These are phyloP conservation scores for Bombus ignitus DNA, from an alignment of 1,140 invertebrate species.

Conservation along the genomic window DNA sequence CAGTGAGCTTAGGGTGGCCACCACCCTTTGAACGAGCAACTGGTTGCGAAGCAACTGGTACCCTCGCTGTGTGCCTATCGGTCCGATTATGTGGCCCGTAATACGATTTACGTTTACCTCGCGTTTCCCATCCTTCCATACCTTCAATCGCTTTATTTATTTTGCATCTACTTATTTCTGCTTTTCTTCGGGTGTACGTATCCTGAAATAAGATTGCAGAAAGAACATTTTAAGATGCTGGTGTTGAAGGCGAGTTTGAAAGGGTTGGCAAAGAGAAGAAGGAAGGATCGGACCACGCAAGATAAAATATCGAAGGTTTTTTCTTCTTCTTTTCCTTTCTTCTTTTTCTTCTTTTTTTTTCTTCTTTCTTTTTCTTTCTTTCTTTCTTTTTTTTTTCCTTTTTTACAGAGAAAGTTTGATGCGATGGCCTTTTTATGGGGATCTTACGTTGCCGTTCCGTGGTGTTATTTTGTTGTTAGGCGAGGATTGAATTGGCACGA, in stretches of 20 bases:
- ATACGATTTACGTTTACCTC: constrained; percentile 32
- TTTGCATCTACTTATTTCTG: background rate
- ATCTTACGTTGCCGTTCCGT: background rate
- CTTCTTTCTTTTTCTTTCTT: too few species aligned
- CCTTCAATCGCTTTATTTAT: background rate
- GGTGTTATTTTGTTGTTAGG: background rate
- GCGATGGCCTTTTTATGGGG: background rate
- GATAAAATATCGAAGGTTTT: background rate
- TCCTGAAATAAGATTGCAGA: background rate
- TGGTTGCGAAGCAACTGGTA: constrained; percentile 76
- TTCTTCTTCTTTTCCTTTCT: too few species aligned
- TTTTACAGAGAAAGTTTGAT: background rate
- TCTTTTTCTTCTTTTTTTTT: too few species aligned
- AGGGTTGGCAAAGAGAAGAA: background rate
- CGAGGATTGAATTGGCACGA: background rate
- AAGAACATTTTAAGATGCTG: background rate
- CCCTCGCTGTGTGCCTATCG: constrained; percentile 12
- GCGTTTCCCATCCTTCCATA: background rate
- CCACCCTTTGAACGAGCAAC: constrained; percentile 63
- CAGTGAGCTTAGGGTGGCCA: background rate
- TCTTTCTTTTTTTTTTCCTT: too few species aligned
- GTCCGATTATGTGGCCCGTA: constrained; percentile 10
- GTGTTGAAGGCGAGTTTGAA: background rate
- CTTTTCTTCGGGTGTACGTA: too few species aligned
- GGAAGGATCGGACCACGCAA: background rate